A percentile compares a stretch with the other conserved stretches of the same genome.
Conservation (phyloP, 2,888 invertebrate species). For the Troides aeacus region DNA sequence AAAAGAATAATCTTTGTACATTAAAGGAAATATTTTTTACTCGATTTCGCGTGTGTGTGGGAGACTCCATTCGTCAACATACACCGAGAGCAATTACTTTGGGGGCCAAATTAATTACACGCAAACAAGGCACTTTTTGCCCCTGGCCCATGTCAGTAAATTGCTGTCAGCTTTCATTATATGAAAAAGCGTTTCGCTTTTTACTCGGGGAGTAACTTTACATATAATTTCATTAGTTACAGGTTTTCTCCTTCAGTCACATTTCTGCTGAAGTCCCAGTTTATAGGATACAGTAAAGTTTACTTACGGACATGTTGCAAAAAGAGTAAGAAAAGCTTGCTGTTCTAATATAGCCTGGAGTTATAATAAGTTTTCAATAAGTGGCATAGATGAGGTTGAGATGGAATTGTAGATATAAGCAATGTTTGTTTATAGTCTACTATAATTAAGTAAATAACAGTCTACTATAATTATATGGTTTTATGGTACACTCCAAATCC, state of each 20-base stretch:
- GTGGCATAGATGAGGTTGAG: too few species aligned
- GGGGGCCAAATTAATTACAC: conserved; percentile 21
- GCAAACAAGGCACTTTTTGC: conserved; percentile 15
- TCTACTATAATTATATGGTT: too few species aligned
- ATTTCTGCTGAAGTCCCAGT: not conserved
- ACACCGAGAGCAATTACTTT: conserved; percentile 15
- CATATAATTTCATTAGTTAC: not conserved
- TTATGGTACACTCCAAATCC: too few species aligned
- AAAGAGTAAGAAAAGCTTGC: too few species aligned
- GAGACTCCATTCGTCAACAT: conserved; percentile 18
- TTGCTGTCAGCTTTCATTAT: conserved; percentile 17
- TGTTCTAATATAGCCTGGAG: too few species aligned
- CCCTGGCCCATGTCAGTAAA: conserved; percentile 6
- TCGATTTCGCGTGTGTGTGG: not conserved
- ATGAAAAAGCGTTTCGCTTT: conserved; percentile 9
- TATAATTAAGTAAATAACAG: too few species aligned
- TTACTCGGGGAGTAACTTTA: not conserved
- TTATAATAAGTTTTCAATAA: too few species aligned
- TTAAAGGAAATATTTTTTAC: not conserved
- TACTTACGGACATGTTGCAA: too few species aligned
- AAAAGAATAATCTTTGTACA: not conserved
- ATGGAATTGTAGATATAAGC: too few species aligned
- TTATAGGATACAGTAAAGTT: not conserved
- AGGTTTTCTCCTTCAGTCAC: not conserved
- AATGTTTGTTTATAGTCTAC: too few species aligned